Evolutionary conservation across 1,140 invertebrate species (phyloP), one percentile per base, ranked within the genome.

Genomic region (Meteorus sp.): DNA sequence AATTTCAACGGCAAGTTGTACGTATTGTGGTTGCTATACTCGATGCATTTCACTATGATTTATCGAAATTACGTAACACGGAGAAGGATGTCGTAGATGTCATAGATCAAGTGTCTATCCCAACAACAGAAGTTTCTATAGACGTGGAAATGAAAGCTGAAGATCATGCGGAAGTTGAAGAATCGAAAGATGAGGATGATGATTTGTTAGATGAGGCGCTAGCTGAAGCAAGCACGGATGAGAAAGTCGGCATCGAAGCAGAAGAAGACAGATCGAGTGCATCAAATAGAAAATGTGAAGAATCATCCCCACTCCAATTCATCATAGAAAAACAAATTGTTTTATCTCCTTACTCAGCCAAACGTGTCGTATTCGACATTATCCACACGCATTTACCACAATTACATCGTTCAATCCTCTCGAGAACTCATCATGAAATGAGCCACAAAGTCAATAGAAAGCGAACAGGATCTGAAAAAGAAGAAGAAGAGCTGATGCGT

Each of bases 21-120:
- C 87, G 91, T 63, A 84, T 97, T 35, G 80, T 96, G 13, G 87
- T 94, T 0, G 85, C 84, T 1, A 88, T 98, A 52, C 78, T 99
- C 23, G 91, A 97, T 76, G 86, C 89, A 1, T 99, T 98, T 71
- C 95, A 98, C 79, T 98, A 92, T 78, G 91, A 97, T 83, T 76
- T 97, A 23, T 86, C 84, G 0, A 86, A 88, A 19, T 62, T 70
- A 43, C 73, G 73, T 8, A 50, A 33, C 50, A 13, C 19, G 2
- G 45, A 61, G 19, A 31, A 29, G n/a, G 37, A 45, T 22, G 43
- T 53, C 4, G 60, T 68, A 58, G 63, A 64, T 51, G 66, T 71
- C 27, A 68, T 67, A 31, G 65, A 70, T 53, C 60, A 70, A 5
- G 53, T 60, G n/a, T n/a, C n/a, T n/a, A n/a, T n/a, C n/a, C n/a